These are phyloP conservation scores for Xanthorhoe designata DNA, from an alignment of 2,888 invertebrate species.

Conservation along the genomic window DNA sequence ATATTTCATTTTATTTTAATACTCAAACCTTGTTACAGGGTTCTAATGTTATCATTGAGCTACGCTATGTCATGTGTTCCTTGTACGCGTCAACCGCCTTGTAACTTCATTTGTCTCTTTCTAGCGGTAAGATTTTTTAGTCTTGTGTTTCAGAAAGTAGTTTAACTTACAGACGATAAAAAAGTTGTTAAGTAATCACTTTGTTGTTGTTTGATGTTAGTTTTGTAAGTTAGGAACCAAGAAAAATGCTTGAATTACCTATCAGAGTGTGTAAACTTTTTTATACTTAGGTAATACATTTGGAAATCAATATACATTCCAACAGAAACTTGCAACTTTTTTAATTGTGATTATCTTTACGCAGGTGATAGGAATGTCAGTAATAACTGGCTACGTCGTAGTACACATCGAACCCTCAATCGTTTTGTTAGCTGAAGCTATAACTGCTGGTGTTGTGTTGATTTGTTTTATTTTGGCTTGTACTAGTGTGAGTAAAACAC, in stretches of 20 bases:
- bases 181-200: too few species aligned
- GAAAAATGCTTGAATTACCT: too few species aligned
- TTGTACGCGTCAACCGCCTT: slow-evolving; percentile 26
- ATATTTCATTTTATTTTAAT: too few species aligned
- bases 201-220: too few species aligned
- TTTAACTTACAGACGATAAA: too few species aligned
- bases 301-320: too few species aligned
- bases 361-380: slow-evolving; percentile 29
- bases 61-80: slow-evolving; percentile 25
- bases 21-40: slow-evolving; percentile 9
- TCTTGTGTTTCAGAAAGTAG: too few species aligned
- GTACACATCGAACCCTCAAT: slow-evolving; percentile 43
- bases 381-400: slow-evolving; percentile 44
- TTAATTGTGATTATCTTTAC: too few species aligned
- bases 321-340: background rate
- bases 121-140: slow-evolving; percentile 24
- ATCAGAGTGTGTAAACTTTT: too few species aligned
- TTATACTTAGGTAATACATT: too few species aligned
- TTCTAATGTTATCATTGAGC: slow-evolving; percentile 13
- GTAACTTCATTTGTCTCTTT: slow-evolving; percentile 22
- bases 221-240: too few species aligned
- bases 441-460: slow-evolving; percentile 47
- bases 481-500: slow-evolving; percentile 42
- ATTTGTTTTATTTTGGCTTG: slow-evolving; percentile 53
- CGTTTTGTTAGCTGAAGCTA: slow-evolving; percentile 47